These are phyloP conservation scores for Dendrophyllia cribrosa DNA, from an alignment of 64 coral and sea anemone genomes.

Conservation along the genomic window DNA sequence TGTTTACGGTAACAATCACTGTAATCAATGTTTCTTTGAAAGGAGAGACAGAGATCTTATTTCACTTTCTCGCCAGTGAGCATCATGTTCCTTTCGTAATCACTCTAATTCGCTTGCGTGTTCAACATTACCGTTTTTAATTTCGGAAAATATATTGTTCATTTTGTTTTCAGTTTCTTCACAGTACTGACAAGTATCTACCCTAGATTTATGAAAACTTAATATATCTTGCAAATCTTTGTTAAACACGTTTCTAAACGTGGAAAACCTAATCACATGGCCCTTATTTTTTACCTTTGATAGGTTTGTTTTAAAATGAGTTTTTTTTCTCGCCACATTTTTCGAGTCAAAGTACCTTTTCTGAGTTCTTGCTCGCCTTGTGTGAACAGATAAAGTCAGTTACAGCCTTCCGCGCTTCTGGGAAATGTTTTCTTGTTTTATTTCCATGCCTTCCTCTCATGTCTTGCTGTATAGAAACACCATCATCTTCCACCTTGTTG, in stretches of 20 bases:
- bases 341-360: background rate
- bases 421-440: background rate
- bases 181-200: background rate
- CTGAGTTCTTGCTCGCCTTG: background rate
- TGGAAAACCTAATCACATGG: background rate
- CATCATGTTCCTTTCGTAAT: background rate
- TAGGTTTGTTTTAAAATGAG: background rate
- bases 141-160: background rate
- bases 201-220: background rate
- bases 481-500: background rate
- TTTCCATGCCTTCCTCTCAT: background rate
- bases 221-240: background rate
- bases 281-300: background rate
- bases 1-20: too few species aligned
- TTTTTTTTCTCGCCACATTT: background rate
- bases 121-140: background rate
- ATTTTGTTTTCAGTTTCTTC: background rate
- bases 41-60: background rate
- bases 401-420: background rate
- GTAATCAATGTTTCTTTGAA: background rate
- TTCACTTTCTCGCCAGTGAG: background rate
- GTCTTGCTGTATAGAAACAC: too few species aligned
- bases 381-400: background rate
- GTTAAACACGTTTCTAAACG: background rate
- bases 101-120: background rate